These are phyloP conservation scores for Dasypogon diadema DNA, from an alignment of 2,888 invertebrate species.

Conservation along the genomic window DNA sequence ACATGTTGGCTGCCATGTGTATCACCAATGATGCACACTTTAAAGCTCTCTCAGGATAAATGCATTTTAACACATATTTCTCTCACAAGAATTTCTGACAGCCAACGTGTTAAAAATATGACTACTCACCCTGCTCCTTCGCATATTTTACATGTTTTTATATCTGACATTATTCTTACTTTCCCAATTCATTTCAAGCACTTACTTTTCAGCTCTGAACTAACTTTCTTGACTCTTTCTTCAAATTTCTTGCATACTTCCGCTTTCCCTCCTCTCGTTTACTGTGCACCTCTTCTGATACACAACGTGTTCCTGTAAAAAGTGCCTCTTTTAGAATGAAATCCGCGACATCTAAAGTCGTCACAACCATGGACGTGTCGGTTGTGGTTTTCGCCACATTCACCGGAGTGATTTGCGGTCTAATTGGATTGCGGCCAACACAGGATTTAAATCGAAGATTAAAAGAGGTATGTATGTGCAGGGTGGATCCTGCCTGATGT, in stretches of 20 bases:
- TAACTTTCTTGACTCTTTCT: background rate
- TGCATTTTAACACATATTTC: too few relatives aligned
- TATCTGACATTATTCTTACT: too few relatives aligned
- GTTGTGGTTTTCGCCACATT: conserved; percentile 66
- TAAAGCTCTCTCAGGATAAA: too few relatives aligned
- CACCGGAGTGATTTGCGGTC: conserved; percentile 65
- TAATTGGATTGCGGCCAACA: conserved; percentile 64
- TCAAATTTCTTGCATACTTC: background rate
- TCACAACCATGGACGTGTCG: conserved; percentile 67
- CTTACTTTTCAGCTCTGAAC: too few relatives aligned
- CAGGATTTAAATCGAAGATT: conserved; percentile 64
- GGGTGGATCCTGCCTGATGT: background rate
- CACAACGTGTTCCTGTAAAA: too few relatives aligned
- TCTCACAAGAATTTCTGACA: too few relatives aligned
- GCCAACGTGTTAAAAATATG: too few relatives aligned
- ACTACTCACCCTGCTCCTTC: too few relatives aligned
- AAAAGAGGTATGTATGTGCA: conserved; percentile 60
- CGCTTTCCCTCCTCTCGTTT: background rate
- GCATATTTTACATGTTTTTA: too few relatives aligned
- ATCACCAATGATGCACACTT: too few relatives aligned
- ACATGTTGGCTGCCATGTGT: too few relatives aligned
- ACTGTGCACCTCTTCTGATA: background rate
- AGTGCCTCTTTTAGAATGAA: conserved; percentile 69
- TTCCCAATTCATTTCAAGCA: too few relatives aligned
- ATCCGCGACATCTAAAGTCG: conserved; percentile 68